Evolutionary conservation across 2,797 vertebrate genomes (phyloP).

Genomic region (Erethizon dorsatum): DNA sequence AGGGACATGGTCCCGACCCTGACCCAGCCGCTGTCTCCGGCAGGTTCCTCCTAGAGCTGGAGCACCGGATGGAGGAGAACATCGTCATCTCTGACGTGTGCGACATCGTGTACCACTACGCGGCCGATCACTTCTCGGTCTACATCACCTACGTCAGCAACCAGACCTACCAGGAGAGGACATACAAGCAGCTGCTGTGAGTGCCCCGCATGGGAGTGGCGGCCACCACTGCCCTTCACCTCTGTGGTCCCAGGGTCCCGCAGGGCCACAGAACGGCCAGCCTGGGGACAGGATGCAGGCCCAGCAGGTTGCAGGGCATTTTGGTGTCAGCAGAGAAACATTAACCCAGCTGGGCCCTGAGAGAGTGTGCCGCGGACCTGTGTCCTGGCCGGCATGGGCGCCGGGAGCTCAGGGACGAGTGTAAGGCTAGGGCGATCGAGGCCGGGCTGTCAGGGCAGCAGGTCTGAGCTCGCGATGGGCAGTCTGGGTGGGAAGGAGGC

Average conservation of each 20-base stretch:
- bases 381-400: rapidly evolving
- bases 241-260: neutral
- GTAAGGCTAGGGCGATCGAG: rapidly evolving
- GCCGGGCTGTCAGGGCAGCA: neutral
- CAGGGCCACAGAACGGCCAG: neutral
- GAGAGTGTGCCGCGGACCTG: neutral
- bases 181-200: conserved; percentile 97
- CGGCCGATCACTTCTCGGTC: conserved; percentile 93
- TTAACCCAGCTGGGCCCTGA: rapidly evolving
- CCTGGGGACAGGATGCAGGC: neutral
- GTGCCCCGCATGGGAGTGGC: conserved; percentile 75
- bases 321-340: neutral
- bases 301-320: rapidly evolving
- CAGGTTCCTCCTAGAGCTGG: conserved; percentile 97
- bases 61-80: conserved; percentile 96
- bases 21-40: neutral
- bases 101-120: conserved; percentile 95
- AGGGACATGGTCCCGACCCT: rapidly evolving
- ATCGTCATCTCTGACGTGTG: conserved; percentile 97
- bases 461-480: neutral
- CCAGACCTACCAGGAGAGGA: conserved; percentile 98
- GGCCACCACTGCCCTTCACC: neutral
- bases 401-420: neutral
- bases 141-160: conserved; percentile 98
- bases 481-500: rapidly evolving